These are phyloP conservation scores for Leptinotarsa defecta DNA, from an alignment of 1,140 invertebrate genomes.

Conservation along the genomic window DNA sequence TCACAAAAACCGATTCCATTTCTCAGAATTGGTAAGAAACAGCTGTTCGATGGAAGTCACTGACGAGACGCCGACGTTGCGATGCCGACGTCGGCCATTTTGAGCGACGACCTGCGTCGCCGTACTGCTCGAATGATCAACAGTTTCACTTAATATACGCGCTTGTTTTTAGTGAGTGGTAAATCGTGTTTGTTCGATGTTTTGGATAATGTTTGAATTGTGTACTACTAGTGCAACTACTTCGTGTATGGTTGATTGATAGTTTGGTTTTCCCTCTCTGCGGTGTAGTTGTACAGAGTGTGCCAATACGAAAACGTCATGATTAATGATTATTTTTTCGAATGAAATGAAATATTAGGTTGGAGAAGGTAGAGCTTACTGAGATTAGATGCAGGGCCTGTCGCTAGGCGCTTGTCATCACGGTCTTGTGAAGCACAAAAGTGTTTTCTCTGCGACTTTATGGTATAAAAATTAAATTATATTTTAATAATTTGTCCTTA, in stretches of 20 bases:
- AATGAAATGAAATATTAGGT: no score
- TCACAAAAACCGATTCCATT: background rate
- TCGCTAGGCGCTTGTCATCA: no score
- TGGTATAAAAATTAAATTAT: no score
- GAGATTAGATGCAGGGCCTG: no score
- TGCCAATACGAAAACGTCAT: no score
- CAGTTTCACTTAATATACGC: background rate
- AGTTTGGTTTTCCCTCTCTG: background rate
- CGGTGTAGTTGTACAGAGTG: background rate
- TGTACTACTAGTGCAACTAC: background rate
- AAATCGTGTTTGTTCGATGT: background rate
- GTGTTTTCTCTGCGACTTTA: no score
- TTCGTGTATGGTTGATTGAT: background rate
- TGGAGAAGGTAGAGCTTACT: no score
- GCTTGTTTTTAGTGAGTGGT: background rate
- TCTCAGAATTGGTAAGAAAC: background rate
- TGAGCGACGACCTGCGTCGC: constrained; percentile 11
- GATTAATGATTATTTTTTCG: no score
- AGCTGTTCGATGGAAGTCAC: constrained; percentile 9
- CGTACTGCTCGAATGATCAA: constrained; percentile 5
- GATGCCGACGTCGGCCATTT: constrained; percentile 20
- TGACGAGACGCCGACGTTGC: background rate
- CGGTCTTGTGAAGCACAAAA: no score
- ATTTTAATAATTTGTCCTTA: no score
- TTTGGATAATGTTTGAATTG: constrained; percentile 1